Base-by-base conservation (phyloP, 2,888 invertebrate genomes). In the Lydus trimaculatus region DNA sequence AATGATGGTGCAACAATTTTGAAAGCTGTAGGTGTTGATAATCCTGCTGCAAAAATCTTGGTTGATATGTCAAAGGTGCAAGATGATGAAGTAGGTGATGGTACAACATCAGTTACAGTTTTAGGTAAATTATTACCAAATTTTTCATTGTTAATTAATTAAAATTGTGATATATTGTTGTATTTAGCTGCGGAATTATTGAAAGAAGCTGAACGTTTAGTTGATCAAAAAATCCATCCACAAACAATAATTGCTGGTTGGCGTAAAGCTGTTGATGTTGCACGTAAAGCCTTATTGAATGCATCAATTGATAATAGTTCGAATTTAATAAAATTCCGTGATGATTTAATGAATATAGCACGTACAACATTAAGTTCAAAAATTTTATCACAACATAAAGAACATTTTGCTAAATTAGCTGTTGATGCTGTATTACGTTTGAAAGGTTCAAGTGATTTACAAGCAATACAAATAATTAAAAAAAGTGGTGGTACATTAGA, bases 1-100 rank as follows among this genome's bases (percentile, higher is more conserved):
- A 99, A 99, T 86, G 99, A 99, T 87, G 99, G 99, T 68, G 99
- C 99, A 15, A 99, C 99, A 8, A 99, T 99, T 82, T 87, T 99
- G 65, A 96, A 97, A 84, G 91, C 96, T 0, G 91, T 99, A 67
- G 99, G 99, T 65, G 95, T 99, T 20, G 99, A 99, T 84, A 99
- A 99, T 86, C 98, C 99, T 25, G 99, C 99, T 33, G 99, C 99
- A 0, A 99, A 99, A 87, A 96, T 99, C 80, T 88, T 99, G 62
- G 98, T 99, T n/a, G 97, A 99, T 77, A 98, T 99, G 91, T 95
- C 99, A 15, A 94, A 95, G 86, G 97, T 97, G 3, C 99, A 99
- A 84, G 99, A 99, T 87, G 97, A 97, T 83, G 99, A 99, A 89
- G 99, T 99, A 69, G 99, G 99, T 58, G 99, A 99, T 90, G 99